Percentiles rank a stretch among this genome's conserved stretches.
These are phyloP conservation scores for Eulithis prunata DNA, from an alignment of 2,888 invertebrate genomes.

Conservation along the genomic window DNA sequence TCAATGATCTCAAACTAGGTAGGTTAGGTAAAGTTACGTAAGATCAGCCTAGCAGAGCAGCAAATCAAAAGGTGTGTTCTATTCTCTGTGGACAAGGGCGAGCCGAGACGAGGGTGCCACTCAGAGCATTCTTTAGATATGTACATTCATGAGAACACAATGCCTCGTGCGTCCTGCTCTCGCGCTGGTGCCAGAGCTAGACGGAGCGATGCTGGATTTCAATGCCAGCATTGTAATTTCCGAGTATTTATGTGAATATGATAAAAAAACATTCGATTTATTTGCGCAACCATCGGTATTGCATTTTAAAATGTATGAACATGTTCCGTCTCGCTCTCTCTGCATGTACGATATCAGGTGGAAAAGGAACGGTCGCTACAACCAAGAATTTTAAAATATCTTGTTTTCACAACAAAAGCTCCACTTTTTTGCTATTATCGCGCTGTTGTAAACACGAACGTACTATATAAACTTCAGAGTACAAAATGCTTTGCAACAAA, in stretches of 20 bases:
- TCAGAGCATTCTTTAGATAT: background rate
- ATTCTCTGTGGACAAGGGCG: constrained; percentile 2
- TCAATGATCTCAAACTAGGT: too few species aligned
- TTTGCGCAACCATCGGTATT: constrained; percentile 22
- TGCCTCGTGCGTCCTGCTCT: constrained; percentile 1
- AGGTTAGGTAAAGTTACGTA: too few species aligned
- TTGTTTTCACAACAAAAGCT: constrained; percentile 19
- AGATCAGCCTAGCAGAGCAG: too few species aligned
- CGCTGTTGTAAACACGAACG: constrained; percentile 4
- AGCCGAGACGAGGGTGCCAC: constrained; percentile 2
- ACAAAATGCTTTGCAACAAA: constrained; percentile 4
- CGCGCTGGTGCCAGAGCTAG: background rate
- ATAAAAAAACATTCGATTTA: constrained; percentile 26
- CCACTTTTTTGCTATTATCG: constrained; percentile 2
- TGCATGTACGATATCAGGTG: background rate
- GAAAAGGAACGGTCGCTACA: constrained; percentile 4
- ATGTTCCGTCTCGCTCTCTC: constrained; percentile 11
- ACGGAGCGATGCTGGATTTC: constrained; percentile 12
- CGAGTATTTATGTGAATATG: constrained; percentile 18
- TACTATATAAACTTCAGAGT: constrained; percentile 2
- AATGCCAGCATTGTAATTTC: constrained; percentile 23
- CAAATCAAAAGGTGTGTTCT: background rate
- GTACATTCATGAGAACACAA: constrained; percentile 21
- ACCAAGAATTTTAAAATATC: constrained; percentile 13
- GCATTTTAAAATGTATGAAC: constrained; percentile 10